Percentiles rank a stretch among this genome's conserved stretches.
These are phyloP conservation scores for Sclerodermus sp. DNA, from an alignment of 2,888 invertebrate genomes.

Conservation along the genomic window DNA sequence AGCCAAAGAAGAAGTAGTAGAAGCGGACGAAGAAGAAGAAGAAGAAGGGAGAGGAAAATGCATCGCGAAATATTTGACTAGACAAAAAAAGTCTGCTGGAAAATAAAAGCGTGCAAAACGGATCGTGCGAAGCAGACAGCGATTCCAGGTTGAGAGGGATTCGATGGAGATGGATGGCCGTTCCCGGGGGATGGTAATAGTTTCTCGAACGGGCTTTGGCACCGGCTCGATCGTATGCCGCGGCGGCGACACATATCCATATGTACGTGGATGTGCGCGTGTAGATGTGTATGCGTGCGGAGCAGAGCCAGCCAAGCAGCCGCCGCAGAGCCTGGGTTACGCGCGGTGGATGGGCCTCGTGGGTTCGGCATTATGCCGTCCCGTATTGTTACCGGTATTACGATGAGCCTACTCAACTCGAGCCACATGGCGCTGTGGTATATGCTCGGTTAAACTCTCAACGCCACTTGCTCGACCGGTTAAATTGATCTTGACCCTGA, in stretches of 20 bases:
- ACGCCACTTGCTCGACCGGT: neutral
- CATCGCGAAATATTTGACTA: too few relatives aligned
- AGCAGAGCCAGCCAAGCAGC: slow-evolving; percentile 15
- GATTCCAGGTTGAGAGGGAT: slow-evolving; percentile 52
- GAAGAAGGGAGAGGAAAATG: too few relatives aligned
- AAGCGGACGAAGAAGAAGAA: too few relatives aligned
- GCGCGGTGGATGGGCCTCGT: slow-evolving; percentile 27
- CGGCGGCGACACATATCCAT: neutral
- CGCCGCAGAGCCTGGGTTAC: slow-evolving; percentile 18
- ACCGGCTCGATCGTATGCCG: neutral
- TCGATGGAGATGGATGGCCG: slow-evolving; percentile 55
- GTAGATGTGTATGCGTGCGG: too few relatives aligned
- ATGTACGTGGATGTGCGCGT: neutral
- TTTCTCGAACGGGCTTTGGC: slow-evolving; percentile 23
- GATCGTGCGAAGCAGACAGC: slow-evolving; percentile 40
- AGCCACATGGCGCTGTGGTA: slow-evolving; percentile 48
- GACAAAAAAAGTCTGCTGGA: too few relatives aligned
- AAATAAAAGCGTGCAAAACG: slow-evolving; percentile 23
- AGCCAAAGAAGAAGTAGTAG: too few relatives aligned
- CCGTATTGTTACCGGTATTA: slow-evolving; percentile 48
- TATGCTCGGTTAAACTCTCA: neutral
- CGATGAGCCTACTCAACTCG: slow-evolving; percentile 54
- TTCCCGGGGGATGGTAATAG: slow-evolving; percentile 51
- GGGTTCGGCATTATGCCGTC: slow-evolving; percentile 34
- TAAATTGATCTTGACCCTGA: too few relatives aligned